Evolutionary conservation across 2,113 vertebrate species (phyloP).

Genomic region (Stictonetta naevosa): DNA sequence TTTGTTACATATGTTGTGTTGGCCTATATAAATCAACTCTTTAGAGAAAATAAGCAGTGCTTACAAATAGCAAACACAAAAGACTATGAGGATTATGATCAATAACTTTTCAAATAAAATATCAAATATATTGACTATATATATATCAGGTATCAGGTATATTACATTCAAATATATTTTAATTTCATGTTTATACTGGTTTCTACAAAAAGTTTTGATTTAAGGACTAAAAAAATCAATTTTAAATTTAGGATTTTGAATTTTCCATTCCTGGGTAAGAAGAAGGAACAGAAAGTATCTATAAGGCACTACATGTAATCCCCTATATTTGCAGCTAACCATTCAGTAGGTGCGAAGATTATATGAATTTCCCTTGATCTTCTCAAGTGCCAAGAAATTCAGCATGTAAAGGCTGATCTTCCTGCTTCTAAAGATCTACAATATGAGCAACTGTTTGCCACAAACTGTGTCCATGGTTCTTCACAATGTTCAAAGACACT

Average conservation of each 20-base stretch:
- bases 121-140: not conserved
- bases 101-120: not conserved
- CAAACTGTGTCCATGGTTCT: not conserved
- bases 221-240: not conserved
- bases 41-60: not conserved
- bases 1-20: not conserved
- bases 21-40: not conserved
- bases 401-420: not conserved
- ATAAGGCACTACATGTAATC: not conserved
- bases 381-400: not conserved
- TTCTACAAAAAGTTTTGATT: not conserved
- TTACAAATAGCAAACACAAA: not conserved
- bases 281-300: not conserved
- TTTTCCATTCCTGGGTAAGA: not conserved
- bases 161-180: not conserved
- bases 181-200: not conserved
- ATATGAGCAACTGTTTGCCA: not conserved
- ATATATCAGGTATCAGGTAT: not conserved
- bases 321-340: fast-evolving
- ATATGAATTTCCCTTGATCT: not conserved
- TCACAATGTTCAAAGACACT: not conserved
- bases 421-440: not conserved
- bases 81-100: not conserved
- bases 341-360: not conserved
- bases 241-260: not conserved